Conservation (phyloP, 2,113 vertebrate genomes). For the Mus musculus region GRCm39 chr3:75813001-75813500, state of each 20-base stretch:
- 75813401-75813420: too few species aligned
- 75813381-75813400: not conserved
- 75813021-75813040: not conserved
- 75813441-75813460: not conserved
- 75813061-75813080: not conserved
- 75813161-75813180: not conserved
- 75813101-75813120: not conserved
- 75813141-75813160: not conserved
- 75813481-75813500: not conserved
- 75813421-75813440: not conserved
- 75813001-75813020: too few species aligned
- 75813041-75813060: not conserved
- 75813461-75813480: not conserved
- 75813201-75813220: not conserved
- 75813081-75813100: not conserved
- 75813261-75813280: not conserved
- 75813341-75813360: not conserved
- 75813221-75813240: not conserved
- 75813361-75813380: not conserved
- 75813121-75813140: not conserved
- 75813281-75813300: not conserved
- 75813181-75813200: not conserved
- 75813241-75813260: not conserved
- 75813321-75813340: not conserved
- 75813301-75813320: not conserved